These are phyloP conservation scores for Mareca strepera DNA, from an alignment of 2,797 vertebrate genomes.

Conservation along the genomic window DNA sequence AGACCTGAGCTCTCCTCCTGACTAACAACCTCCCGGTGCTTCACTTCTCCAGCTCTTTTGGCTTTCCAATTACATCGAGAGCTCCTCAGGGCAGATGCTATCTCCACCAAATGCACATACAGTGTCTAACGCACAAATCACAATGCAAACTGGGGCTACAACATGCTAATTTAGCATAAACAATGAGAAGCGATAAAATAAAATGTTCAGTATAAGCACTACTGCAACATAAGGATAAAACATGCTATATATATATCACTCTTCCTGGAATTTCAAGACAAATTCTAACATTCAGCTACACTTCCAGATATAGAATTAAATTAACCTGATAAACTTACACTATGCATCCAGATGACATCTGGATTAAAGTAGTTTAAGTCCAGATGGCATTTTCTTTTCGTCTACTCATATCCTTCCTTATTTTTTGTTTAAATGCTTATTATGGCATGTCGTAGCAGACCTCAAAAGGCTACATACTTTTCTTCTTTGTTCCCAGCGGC, in stretches of 20 bases:
- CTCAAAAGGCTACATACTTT: constrained; percentile 9
- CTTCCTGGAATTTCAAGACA: background rate
- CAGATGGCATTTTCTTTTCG: background rate
- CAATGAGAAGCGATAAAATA: background rate
- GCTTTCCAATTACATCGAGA: background rate
- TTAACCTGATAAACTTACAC: background rate
- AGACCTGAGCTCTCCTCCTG: background rate
- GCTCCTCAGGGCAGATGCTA: background rate
- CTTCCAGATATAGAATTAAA: background rate
- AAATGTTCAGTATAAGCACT: background rate
- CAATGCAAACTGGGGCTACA: background rate
- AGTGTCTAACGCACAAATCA: background rate
- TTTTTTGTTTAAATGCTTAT: constrained; percentile 30
- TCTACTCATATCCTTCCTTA: background rate
- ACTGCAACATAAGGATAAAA: background rate
- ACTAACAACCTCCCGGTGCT: background rate
- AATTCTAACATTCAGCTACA: background rate
- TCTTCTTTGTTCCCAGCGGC: background rate
- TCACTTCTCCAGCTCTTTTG: background rate
- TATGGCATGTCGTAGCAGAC: background rate
- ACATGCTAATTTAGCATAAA: background rate
- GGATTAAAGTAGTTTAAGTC: constrained; percentile 15
- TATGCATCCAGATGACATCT: background rate
- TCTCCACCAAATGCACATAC: background rate
- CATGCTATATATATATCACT: background rate